Percentiles rank a stretch among this genome's conserved stretches.
Evolutionary conservation across 2,888 invertebrate species (phyloP).

Genomic region (Heliconius charithonia): DNA sequence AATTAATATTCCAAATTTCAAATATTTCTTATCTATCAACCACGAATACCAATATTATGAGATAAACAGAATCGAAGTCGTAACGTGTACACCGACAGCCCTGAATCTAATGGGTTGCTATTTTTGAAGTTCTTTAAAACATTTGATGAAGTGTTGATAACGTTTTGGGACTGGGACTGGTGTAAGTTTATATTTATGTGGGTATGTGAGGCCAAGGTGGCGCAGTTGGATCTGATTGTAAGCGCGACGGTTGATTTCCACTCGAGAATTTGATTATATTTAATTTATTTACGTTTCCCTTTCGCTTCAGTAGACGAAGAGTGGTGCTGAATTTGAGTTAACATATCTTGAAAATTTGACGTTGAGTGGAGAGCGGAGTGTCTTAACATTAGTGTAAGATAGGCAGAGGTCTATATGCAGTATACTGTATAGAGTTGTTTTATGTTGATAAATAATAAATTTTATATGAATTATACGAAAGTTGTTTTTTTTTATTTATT

Average conservation of each 20-base stretch:
- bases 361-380: too few relatives aligned
- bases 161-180: conserved; percentile 30
- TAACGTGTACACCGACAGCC: conserved; percentile 41
- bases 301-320: too few relatives aligned
- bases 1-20: not conserved
- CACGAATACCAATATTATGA: conserved; percentile 13
- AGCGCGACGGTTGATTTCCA: not conserved
- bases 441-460: too few relatives aligned
- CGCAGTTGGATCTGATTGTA: not conserved
- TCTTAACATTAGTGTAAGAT: too few relatives aligned
- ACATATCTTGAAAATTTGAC: too few relatives aligned
- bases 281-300: too few relatives aligned
- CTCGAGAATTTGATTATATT: not conserved
- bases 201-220: not conserved
- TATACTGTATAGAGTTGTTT: too few relatives aligned
- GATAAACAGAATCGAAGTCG: conserved; percentile 42
- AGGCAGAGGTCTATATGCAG: too few relatives aligned
- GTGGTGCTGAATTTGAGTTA: too few relatives aligned
- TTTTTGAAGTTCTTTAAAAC: conserved; percentile 49
- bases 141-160: conserved; percentile 48
- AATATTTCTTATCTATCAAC: too few relatives aligned
- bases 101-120: conserved; percentile 42
- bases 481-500: too few relatives aligned
- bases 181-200: not conserved
- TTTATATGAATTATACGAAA: too few relatives aligned